Percentiles rank a stretch among this genome's conserved stretches.
Evolutionary conservation across 2,888 invertebrate species (phyloP).

Genomic region (Drosophila hawaiiensis): DNA sequence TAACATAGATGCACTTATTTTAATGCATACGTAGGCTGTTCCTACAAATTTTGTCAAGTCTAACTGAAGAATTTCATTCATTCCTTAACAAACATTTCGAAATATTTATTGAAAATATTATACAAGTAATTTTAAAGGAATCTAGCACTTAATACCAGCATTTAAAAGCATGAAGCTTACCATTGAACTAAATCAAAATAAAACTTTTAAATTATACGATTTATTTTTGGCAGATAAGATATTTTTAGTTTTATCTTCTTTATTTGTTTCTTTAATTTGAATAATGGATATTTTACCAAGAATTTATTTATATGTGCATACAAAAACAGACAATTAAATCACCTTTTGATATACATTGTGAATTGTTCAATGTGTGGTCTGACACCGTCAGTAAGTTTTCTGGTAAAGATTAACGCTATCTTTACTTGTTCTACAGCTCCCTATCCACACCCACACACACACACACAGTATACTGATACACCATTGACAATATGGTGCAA

Average conservation of each 20-base stretch:
- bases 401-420: conserved; percentile 42
- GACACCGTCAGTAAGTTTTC: conserved; percentile 16
- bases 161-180: not conserved
- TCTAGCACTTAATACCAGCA: too few relatives aligned
- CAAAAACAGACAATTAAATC: not conserved
- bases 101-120: not conserved
- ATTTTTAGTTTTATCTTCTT: not conserved
- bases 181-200: not conserved
- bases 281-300: not conserved
- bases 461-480: not conserved
- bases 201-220: not conserved
- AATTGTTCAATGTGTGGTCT: conserved; percentile 12
- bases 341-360: not conserved
- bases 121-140: not conserved
- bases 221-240: not conserved
- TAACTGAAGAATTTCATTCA: not conserved
- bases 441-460: not conserved
- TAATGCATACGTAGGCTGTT: not conserved
- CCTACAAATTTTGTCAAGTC: not conserved
- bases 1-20: not conserved
- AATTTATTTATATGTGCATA: not conserved
- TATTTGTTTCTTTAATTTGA: not conserved
- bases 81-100: not conserved
- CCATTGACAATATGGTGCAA: conserved; percentile 40
- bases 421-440: conserved; percentile 13